These are phyloP conservation scores for Hemistola chrysoprasaria DNA, from an alignment of 2,888 invertebrate species.

Conservation along the genomic window DNA sequence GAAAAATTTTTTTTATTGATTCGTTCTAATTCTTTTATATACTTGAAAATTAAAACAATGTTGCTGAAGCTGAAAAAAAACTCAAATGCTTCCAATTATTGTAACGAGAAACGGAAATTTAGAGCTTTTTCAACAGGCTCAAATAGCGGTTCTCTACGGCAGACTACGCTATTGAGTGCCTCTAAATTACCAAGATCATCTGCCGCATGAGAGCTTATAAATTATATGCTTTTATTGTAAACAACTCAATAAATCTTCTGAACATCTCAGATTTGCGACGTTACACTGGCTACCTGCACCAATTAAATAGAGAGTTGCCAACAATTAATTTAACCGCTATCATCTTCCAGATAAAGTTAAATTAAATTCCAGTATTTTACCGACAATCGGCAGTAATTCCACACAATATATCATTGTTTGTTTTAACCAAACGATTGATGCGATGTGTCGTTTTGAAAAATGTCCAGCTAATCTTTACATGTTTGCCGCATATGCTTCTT, in stretches of 20 bases:
- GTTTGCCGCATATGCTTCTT: conserved; percentile 37
- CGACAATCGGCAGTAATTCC: conserved; percentile 13
- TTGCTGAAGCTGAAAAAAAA: too few species aligned
- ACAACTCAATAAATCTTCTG: not conserved
- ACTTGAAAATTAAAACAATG: too few species aligned
- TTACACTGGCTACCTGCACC: conserved; percentile 6
- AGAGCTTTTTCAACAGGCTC: too few species aligned
- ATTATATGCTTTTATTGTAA: too few species aligned
- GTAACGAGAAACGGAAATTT: too few species aligned
- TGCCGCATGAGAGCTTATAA: too few species aligned
- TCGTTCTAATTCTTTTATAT: too few species aligned
- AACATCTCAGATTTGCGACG: conserved; percentile 13
- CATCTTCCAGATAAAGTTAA: conserved; percentile 26
- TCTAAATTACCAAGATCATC: too few species aligned
- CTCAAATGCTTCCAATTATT: too few species aligned
- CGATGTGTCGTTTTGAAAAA: conserved; percentile 43
- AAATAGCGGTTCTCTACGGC: too few species aligned
- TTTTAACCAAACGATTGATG: conserved; percentile 40
- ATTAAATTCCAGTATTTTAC: conserved; percentile 22
- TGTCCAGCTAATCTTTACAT: conserved; percentile 28
- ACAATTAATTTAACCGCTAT: conserved; percentile 26
- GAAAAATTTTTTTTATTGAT: too few species aligned
- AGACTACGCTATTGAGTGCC: too few species aligned
- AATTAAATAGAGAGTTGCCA: conserved; percentile 24
- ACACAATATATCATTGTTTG: conserved; percentile 25